These are phyloP conservation scores for Leptobrachium leishanense DNA, from an alignment of 2,113 vertebrate species.

Conservation along the genomic window DNA sequence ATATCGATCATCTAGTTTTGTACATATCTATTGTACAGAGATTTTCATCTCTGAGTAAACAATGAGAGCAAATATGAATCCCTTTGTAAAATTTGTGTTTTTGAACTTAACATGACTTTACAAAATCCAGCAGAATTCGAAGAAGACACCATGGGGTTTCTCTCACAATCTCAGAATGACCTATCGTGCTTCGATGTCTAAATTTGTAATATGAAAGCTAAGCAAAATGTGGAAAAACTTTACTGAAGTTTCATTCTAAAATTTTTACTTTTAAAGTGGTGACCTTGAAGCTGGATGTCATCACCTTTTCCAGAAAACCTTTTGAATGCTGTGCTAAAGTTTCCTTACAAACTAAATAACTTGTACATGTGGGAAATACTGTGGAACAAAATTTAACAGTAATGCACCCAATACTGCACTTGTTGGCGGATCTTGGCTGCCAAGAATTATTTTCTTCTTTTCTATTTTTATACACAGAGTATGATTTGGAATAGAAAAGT, in stretches of 20 bases:
- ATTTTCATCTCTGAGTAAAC: background rate
- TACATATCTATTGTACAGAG: background rate
- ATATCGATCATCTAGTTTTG: too few species aligned
- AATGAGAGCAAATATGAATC: background rate
- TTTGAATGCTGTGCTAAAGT: background rate
- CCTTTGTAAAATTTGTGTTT: background rate
- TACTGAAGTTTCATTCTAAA: background rate
- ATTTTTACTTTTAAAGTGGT: constrained; percentile 40
- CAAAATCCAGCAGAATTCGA: constrained; percentile 1
- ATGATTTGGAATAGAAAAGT: too few species aligned
- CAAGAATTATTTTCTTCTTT: too few species aligned
- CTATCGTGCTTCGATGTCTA: constrained; percentile 17
- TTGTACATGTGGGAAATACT: background rate
- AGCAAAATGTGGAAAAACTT: constrained; percentile 14
- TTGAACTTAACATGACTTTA: background rate
- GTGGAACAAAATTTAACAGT: background rate
- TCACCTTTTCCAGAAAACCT: constrained; percentile 40
- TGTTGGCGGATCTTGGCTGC: background rate
- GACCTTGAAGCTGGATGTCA: constrained; percentile 46
- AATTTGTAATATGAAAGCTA: constrained; percentile 28
- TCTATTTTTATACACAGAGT: too few species aligned
- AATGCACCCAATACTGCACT: background rate
- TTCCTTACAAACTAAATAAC: background rate
- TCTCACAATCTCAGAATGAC: constrained; percentile 11
- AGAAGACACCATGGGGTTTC: constrained; percentile 3